These are phyloP conservation scores for Cercocebus atys DNA, from an alignment of 2,113 vertebrate genomes.

Conservation along the genomic window DNA sequence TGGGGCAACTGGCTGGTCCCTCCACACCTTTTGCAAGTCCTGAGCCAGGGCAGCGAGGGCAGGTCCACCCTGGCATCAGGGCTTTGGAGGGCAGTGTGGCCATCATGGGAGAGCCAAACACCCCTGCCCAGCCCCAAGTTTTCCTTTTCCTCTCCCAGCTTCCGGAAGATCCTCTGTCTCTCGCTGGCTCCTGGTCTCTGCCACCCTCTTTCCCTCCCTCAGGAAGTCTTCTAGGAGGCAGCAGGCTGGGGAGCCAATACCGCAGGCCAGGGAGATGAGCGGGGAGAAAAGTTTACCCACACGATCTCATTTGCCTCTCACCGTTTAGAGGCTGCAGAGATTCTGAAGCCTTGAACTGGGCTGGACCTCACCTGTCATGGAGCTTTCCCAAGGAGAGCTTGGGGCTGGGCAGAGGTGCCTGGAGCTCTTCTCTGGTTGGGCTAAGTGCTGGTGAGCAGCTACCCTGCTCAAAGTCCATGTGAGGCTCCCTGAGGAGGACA, in stretches of 20 bases:
- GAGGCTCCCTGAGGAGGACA: not conserved
- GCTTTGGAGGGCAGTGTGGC: not conserved
- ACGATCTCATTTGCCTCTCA: accelerated
- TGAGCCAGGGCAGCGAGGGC: not conserved
- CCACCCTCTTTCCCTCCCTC: not conserved
- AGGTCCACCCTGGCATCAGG: not conserved
- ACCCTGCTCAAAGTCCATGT: not conserved
- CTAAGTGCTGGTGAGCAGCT: not conserved
- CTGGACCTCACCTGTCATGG: not conserved
- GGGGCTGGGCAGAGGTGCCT: not conserved
- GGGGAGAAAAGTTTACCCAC: accelerated
- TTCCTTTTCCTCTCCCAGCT: not conserved
- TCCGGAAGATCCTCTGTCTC: not conserved
- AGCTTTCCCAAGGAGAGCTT: too few relatives aligned
- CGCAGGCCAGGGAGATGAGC: not conserved
- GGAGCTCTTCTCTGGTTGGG: not conserved
- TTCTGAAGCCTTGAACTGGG: not conserved
- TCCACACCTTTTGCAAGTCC: not conserved
- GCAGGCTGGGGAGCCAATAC: not conserved
- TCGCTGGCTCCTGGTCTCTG: not conserved
- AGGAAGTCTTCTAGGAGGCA: not conserved
- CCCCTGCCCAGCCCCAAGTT: not conserved
- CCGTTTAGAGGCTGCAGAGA: not conserved
- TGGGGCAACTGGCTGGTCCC: not conserved
- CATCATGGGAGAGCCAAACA: not conserved